Evolutionary conservation across 2,888 invertebrate species (phyloP), one percentile per base, ranked within the genome.

Genomic region (Frankliniella fusca): DNA sequence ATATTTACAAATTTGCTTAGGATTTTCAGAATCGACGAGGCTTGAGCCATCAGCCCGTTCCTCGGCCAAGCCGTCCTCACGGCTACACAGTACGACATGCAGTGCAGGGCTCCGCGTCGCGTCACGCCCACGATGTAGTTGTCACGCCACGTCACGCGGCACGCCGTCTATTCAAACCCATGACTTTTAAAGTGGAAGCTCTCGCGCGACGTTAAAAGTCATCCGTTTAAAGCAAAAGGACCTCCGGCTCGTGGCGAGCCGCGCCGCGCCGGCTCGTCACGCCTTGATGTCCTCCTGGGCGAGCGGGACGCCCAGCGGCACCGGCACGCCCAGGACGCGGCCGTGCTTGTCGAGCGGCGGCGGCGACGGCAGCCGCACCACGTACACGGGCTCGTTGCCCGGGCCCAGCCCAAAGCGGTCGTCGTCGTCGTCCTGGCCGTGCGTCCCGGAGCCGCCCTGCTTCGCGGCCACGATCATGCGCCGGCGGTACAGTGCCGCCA

Each of bases 401-500:
- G 23, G 23, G 23, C 70, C 70, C 23, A 23, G 70, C 23, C 70
- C 70, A 10, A 76, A 27, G 70, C 70, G 23, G 70, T 27, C 23
- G 10, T 27, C 23, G 27, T 76, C 70, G 70, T 76, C 70, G 9
- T 76, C 70, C 11, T 27, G 27, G 70, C 27, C 15, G 61, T n/a
- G 20, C 20, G 10, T 12, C 70, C 15, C 20, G 54, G 70, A 27
- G 70, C 8, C 27, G 23, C 11, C 23, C 70, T 76, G 70, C 70
- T 76, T 76, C 10, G 70, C 70, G 11, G 70, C 23, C 70, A 76
- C 9, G 70, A 76, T 8, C 27, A 76, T 23, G 3, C 70, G 70
- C 23, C 70, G 70, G 70, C 93, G 91, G 87, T 95, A 94, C 20
- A 95, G 88, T 90, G 94, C 92, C 3, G 95, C 90, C 20, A 94